phyloP scores from a whole-genome alignment of 2,113 vertebrate species.

The Astur gentilis region DNA sequence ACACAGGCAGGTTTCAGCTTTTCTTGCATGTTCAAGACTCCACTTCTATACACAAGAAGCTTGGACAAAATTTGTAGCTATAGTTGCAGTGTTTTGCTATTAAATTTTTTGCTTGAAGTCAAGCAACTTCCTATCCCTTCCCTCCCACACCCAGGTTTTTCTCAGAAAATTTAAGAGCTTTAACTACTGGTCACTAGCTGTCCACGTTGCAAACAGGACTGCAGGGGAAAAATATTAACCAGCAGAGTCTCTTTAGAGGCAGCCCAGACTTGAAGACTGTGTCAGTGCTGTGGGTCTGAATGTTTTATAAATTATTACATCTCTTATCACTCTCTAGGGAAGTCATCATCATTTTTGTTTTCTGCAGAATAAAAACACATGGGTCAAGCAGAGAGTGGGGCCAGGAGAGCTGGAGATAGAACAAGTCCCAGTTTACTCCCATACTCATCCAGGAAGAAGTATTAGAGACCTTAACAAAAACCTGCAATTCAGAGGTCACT shows the following conservation, averaged over 20 bases:
- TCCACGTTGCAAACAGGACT: not conserved
- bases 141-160: not conserved
- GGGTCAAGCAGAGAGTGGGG: not conserved
- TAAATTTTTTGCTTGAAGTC: not conserved
- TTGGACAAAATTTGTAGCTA: not conserved
- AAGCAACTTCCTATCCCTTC: not conserved
- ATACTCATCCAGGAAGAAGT: not conserved
- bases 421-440: not conserved
- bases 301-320: not conserved
- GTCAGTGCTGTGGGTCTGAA: not conserved
- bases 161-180: not conserved
- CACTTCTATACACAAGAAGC: not conserved
- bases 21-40: not conserved
- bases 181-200: not conserved
- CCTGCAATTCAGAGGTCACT: not conserved
- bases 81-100: not conserved
- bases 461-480: not conserved
- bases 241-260: not conserved
- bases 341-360: not conserved
- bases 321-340: not conserved
- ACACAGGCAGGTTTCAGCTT: not conserved
- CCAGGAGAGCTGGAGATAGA: not conserved
- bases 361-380: not conserved
- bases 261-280: not conserved
- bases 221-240: not conserved